Evolutionary conservation across 1,140 invertebrate genomes (phyloP), one percentile per base, ranked within the genome.

Genomic region (Cydia strobilella): DNA sequence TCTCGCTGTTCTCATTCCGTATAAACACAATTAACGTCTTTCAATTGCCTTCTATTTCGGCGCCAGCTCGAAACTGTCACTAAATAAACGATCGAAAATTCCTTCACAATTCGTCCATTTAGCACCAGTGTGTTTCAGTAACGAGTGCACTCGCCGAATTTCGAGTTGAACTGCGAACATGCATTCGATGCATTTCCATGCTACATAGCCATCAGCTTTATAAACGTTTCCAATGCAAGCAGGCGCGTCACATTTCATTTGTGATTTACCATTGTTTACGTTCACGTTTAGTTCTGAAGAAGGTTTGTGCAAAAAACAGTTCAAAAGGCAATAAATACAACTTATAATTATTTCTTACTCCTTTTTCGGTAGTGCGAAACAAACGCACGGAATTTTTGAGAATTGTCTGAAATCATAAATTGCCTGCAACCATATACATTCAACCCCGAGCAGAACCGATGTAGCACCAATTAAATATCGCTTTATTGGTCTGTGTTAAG

Each of bases 81-180:
- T 69, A 18, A 35, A 69, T 69, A 69, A 65, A 65, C 65, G 65
- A 35, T 69, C 65, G 13, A 35, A 69, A 69, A 69, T 69, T 69
- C 65, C 65, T 35, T 69, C 65, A 69, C 65, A 69, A 69, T 69
- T 69, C 65, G 65, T 69, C 65, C 65, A 69, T 69, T 69, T 69
- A 69, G 65, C 25, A 10, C 65, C 18, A 69, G 65, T 42, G 63
- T 65, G 65, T 69, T 69, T 69, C 65, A 39, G 35, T 69, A 69
- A 69, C 65, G 65, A 69, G 65, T 69, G 65, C 65, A 69, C 65
- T 69, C 35, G 65, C 31, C 35, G 65, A 69, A 69, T 69, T 69
- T 69, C 65, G 65, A 69, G 65, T 66, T 66, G 63, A 69, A 69
- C 65, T 69, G 18, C n/a, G 65, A 69, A 69, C 65, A 69, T 69